Evolutionary conservation across 2,888 invertebrate species (phyloP).

Genomic region (Mamestra brassicae): DNA sequence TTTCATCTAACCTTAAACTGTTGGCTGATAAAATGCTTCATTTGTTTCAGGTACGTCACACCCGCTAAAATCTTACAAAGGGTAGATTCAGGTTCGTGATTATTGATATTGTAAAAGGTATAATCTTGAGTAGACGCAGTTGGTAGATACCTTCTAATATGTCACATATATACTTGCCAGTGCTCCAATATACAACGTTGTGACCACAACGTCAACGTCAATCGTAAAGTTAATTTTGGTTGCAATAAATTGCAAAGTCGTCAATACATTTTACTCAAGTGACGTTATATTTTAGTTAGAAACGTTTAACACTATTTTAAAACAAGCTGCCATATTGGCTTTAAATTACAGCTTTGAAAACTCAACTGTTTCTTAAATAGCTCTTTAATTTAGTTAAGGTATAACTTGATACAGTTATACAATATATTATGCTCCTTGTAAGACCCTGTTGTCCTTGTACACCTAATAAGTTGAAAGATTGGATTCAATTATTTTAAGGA

Average conservation of each 20-base stretch:
- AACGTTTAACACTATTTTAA: conserved; percentile 4
- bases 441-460: background rate
- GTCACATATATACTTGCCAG: background rate
- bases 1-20: background rate
- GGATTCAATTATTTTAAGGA: background rate
- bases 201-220: background rate
- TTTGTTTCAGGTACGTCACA: conserved; percentile 48
- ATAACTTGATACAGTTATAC: background rate
- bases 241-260: conserved; percentile 22
- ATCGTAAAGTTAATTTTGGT: conserved; percentile 8
- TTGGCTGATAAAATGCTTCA: conserved; percentile 17
- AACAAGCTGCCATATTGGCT: conserved; percentile 2
- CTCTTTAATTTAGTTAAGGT: background rate
- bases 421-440: background rate
- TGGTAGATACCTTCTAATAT: background rate
- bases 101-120: background rate
- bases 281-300: conserved; percentile 5
- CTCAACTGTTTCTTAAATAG: conserved; percentile 9
- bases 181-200: too few species aligned
- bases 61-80: background rate
- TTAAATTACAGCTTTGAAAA: conserved; percentile 5
- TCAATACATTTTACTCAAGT: conserved; percentile 20
- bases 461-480: background rate
- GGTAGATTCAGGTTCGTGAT: conserved; percentile 2
- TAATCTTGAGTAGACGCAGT: background rate